Conservation (phyloP, 2,113 vertebrate species). For the Mirza zaza region DNA sequence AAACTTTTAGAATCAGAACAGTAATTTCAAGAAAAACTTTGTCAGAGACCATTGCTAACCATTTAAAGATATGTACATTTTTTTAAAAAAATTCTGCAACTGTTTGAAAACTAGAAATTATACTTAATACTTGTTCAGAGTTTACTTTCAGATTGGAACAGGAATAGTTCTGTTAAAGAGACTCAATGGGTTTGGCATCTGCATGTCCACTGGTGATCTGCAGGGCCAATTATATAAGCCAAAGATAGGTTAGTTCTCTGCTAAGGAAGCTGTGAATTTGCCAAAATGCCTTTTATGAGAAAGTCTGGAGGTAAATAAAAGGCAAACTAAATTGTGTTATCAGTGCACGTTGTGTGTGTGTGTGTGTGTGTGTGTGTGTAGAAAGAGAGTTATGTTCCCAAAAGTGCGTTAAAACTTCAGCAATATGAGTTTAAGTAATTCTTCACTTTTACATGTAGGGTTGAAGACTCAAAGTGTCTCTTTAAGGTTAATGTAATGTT, state of each 20-base stretch:
- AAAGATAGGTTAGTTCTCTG: neutral
- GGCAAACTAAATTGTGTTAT: neutral
- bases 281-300: neutral
- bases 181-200: neutral
- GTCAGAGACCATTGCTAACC: neutral
- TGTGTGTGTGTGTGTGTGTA: too few species aligned
- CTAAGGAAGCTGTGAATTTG: neutral
- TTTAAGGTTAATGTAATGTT: slow-evolving; percentile 28
- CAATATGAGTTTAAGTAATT: neutral
- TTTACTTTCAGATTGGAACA: slow-evolving; percentile 31
- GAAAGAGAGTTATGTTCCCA: neutral
- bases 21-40: neutral
- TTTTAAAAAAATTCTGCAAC: neutral
- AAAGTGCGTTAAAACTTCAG: neutral
- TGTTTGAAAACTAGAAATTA: slow-evolving; percentile 13
- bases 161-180: slow-evolving; percentile 45
- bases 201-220: neutral
- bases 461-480: neutral
- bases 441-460: neutral
- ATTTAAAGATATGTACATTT: neutral
- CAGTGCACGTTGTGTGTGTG: neutral
- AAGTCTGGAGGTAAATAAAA: slow-evolving; percentile 7
- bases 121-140: neutral
- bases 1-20: slow-evolving; percentile 27
- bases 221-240: neutral